Evolutionary conservation across 2,888 invertebrate species (phyloP), one percentile per base, ranked within the genome.

Genomic region (Pristionchus exspectatus): DNA sequence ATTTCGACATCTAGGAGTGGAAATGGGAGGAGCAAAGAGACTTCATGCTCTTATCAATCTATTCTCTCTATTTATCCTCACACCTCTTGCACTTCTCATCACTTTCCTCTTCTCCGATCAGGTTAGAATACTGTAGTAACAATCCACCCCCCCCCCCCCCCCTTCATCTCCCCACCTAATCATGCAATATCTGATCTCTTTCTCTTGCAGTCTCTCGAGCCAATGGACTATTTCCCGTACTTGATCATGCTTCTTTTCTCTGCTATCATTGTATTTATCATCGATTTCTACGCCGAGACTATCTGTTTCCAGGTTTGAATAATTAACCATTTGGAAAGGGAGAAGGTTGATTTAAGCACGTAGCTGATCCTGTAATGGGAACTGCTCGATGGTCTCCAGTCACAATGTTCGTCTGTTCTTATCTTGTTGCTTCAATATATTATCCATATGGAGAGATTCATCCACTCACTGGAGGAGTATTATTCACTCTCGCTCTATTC

Each of bases 261-360:
- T 21, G 93, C 95, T 50, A 88, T 95, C 18, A 95, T 95, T 90
- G 95, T 96, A 12, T 95, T 96, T 90, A 95, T 96, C 27, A 92
- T 96, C n/a, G 96, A 96, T 94, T 96, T 95, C 93, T 96, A 96
- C 93, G 95, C 96, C 4, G 96, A 96, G 91, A 91, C 91, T 27
- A 90, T 94, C 18, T 94, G 94, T 84, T 94, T 94, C 92, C 94
- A 94, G 89, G 93, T 93, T 54, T 88, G 66, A 24, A 38, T 30
- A 27, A 77, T 12, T 16, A 44, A 38, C 4, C 4, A 27, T 14
- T 3, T 7, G 66, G 1, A 27, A 14, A 24, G 24, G 24, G 12
- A 27, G 12, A 27, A 27, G 10, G 3, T 10, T 27, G 4, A 14
- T 66, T 66, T 50, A 90, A 93, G 92, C 93, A 93, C 72, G 92